Base-by-base conservation (phyloP, 2,888 invertebrate genomes). In the Polydesmus complanatus region DNA sequence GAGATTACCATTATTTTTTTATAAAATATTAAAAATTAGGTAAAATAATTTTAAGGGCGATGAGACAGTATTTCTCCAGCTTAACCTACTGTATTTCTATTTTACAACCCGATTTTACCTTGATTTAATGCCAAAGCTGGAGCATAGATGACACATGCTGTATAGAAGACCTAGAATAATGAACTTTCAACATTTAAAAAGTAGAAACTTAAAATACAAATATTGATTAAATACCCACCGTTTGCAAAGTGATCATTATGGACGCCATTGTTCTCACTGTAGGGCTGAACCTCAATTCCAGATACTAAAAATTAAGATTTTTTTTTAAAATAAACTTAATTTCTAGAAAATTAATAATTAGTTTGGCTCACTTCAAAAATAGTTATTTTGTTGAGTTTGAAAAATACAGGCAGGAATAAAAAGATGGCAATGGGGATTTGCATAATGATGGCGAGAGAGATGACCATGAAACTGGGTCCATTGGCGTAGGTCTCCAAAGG, bases 311-410 rank as follows among this genome's bases (percentile, higher is more conserved):
- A n/a, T 47, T 14, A 27, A 54, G 25, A 22, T 53, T 8, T 37
- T 37, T 37, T 37, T 8, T 8, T n/a, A n/a, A n/a, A n/a, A n/a
- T n/a, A n/a, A n/a, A n/a, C n/a, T n/a, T n/a, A n/a, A n/a, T n/a
- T n/a, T n/a, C n/a, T n/a, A n/a, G n/a, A n/a, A n/a, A n/a, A n/a
- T n/a, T n/a, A n/a, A n/a, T n/a, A n/a, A n/a, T n/a, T n/a, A n/a
- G n/a, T n/a, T n/a, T n/a, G n/a, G n/a, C n/a, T n/a, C n/a, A 58
- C 58, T 52, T 58, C 21, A 58, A 52, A 58, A 21, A 58, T 52
- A 19, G 27, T 51, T 49, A 22, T 27, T 26, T 19, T 27, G 25
- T 21, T 50, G 27, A 58, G 27, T 11, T 58, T 52, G 52, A 26
- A 58, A 19, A 58, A 58, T 3, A 58, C 27, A 2, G 58, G 51